phyloP scores from a whole-genome alignment of 2,888 invertebrate species.

The Celastrina argiolus region DNA sequence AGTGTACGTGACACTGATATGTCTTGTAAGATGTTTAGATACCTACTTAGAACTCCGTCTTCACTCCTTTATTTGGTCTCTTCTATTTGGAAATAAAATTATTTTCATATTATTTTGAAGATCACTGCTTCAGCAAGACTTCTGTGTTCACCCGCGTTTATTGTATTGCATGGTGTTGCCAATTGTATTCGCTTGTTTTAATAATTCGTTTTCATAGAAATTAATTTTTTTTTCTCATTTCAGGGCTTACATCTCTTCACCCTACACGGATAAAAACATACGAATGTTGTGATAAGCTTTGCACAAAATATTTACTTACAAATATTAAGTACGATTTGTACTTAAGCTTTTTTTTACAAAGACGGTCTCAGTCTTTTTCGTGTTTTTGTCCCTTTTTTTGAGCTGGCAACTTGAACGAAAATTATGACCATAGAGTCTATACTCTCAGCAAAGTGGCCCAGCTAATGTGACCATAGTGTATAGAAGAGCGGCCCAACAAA shows the following conservation, averaged over 20 bases:
- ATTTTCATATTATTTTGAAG: no score
- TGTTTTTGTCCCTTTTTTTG: not conserved
- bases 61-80: no score
- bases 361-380: slow-evolving; percentile 1
- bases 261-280: slow-evolving; percentile 81
- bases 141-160: not conserved
- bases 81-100: no score
- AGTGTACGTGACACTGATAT: no score
- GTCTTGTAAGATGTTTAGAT: no score
- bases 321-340: slow-evolving; percentile 58
- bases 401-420: not conserved
- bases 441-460: not conserved
- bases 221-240: slow-evolving; percentile 40
- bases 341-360: slow-evolving; percentile 64
- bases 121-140: not conserved
- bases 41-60: no score
- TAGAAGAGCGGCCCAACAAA: not conserved
- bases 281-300: slow-evolving; percentile 76
- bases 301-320: slow-evolving; percentile 44
- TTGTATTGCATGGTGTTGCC: slow-evolving; percentile 22
- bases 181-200: not conserved
- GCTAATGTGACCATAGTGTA: not conserved
- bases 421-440: no score
- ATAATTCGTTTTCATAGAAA: slow-evolving; percentile 22
- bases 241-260: slow-evolving; percentile 83